Evolutionary conservation across 1,140 invertebrate genomes (phyloP), one percentile per base, ranked within the genome.

Genomic region (Drosophila neocordata): DNA sequence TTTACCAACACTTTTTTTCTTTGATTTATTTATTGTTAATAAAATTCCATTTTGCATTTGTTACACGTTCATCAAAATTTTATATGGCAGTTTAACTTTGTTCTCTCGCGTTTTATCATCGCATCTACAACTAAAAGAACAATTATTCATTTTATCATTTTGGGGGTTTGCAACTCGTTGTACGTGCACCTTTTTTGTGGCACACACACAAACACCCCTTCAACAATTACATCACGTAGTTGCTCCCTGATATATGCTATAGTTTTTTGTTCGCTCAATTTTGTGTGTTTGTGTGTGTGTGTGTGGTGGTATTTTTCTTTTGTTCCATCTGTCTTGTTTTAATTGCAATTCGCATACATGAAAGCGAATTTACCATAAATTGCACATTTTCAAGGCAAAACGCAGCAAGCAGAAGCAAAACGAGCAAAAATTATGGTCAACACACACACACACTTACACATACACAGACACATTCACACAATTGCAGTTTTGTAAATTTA

Each of bases 131-230:
- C 31, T 56, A 41, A 34, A 48, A 11, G 9, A 48, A 48, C 65
- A 81, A 77, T 74, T 73, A 78, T 74, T 75, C 59, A 78, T 78
- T 85, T 71, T 69, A 78, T 56, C 71, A 70, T 51, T 63, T 83
- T 34, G 27, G 41, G 56, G 53, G 38, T 48, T 65, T 58, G 59
- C 63, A 65, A 68, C 24, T 51, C 55, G 65, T 58, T 69, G 41
- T 48, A 48, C 41, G 41, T 48, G 41, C 62, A 34, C 51, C 3
- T 55, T 58, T 69, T 2, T 20, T 34, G 53, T 67, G 37, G 38
- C n/a, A 65, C 31, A 64, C 44, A 67, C 15, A 61, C 35, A 55
- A 52, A 65, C 9, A 38, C 31, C 35, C 62, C 31, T 41, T 31
- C 4, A 37, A 56, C 12, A 56, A 27, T 24, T n/a, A 27, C 12